Evolutionary conservation across 2,113 vertebrate genomes (phyloP).

Genomic region (Passer montanus): DNA sequence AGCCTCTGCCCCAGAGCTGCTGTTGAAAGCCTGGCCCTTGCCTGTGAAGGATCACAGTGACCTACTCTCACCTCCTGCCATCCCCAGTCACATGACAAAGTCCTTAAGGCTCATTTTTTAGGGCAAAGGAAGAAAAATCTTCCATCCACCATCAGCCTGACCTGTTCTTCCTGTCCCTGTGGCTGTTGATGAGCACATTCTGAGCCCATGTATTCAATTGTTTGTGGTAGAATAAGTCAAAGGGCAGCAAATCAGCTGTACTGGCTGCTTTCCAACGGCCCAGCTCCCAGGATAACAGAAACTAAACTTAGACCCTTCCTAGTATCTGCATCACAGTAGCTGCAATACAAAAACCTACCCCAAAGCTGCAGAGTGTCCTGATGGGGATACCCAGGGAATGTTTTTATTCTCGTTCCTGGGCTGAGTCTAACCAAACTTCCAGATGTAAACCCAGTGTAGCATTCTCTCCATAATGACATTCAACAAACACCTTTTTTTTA

Average conservation of each 20-base stretch:
- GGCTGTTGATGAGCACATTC: background rate
- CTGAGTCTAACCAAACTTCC: background rate
- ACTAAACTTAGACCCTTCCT: background rate
- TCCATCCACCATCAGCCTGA: background rate
- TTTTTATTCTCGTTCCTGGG: background rate
- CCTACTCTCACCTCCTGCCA: background rate
- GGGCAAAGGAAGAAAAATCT: background rate
- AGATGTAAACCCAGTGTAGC: background rate
- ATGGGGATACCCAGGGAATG: background rate
- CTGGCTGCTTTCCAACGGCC: background rate
- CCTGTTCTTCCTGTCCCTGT: background rate
- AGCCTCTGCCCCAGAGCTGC: rapidly evolving
- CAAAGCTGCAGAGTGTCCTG: background rate
- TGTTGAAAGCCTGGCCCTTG: background rate
- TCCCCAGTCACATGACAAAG: background rate
- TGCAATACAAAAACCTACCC: background rate
- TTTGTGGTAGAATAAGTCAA: background rate
- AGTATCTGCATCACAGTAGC: background rate
- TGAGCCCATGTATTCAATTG: background rate
- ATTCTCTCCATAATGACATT: background rate
- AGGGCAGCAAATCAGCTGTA: background rate
- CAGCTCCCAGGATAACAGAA: background rate
- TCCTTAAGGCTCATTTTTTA: background rate
- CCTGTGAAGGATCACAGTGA: rapidly evolving
- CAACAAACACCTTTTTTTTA: background rate